These are phyloP conservation scores for Suncus etruscus DNA, from an alignment of 2,113 vertebrate genomes.

Conservation along the genomic window DNA sequence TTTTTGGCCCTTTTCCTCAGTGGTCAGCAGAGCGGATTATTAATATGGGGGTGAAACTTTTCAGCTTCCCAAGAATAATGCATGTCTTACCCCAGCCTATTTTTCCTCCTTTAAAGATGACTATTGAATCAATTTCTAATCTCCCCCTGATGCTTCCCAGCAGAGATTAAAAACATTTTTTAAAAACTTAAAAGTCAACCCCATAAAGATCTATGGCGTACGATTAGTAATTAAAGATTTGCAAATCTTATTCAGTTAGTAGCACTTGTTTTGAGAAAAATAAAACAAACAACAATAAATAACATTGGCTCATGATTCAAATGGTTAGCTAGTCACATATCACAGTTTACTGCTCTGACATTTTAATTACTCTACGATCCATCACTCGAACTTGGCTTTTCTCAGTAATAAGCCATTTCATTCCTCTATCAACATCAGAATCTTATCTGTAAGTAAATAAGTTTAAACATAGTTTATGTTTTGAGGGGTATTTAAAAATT, in stretches of 20 bases:
- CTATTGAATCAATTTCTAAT: slow-evolving; percentile 82
- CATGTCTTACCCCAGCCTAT: neutral
- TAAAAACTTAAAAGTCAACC: slow-evolving; percentile 73
- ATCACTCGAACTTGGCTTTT: slow-evolving; percentile 59
- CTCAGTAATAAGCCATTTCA: slow-evolving; percentile 57
- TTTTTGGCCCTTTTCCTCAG: slow-evolving; percentile 60
- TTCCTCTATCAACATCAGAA: slow-evolving; percentile 69
- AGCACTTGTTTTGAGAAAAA: slow-evolving; percentile 72
- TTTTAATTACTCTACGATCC: slow-evolving; percentile 81
- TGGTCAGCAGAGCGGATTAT: slow-evolving; percentile 57
- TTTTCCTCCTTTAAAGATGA: slow-evolving; percentile 59
- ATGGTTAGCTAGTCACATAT: slow-evolving; percentile 69
- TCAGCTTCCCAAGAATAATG: slow-evolving; percentile 71
- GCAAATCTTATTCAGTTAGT: slow-evolving; percentile 73
- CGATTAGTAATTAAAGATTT: slow-evolving; percentile 79
- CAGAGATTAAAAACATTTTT: slow-evolving; percentile 75
- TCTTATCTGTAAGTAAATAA: slow-evolving; percentile 60
- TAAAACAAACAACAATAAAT: slow-evolving; percentile 65
- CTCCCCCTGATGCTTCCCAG: slow-evolving; percentile 56
- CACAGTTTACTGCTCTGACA: slow-evolving; percentile 80
- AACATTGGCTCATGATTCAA: slow-evolving; percentile 59
- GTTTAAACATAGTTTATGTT: slow-evolving; percentile 58
- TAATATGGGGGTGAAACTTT: slow-evolving; percentile 66
- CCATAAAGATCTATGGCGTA: slow-evolving; percentile 61
- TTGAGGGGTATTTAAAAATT: slow-evolving; percentile 44